Evolutionary conservation across 1,140 invertebrate genomes (phyloP).

Genomic region (Bombus waltoni): DNA sequence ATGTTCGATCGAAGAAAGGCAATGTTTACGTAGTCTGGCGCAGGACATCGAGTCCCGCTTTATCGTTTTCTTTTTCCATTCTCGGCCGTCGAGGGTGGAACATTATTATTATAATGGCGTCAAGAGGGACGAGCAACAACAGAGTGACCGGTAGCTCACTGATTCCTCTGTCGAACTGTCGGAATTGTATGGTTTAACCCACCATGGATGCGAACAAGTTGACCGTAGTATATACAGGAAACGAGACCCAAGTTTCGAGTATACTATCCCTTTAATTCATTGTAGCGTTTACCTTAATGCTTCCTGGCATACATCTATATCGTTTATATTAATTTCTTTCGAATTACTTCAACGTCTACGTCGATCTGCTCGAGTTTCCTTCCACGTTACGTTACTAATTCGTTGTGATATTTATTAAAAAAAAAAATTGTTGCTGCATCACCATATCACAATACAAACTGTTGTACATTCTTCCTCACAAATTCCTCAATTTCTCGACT

Average conservation of each 20-base stretch:
- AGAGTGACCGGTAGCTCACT: constrained; percentile 39
- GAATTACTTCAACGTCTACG: too few relatives aligned
- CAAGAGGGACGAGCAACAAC: constrained; percentile 42
- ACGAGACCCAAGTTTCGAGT: neutral
- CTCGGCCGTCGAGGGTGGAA: constrained; percentile 34
- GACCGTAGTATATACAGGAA: neutral
- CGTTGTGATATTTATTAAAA: too few relatives aligned
- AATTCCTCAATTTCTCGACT: too few relatives aligned
- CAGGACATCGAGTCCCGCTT: constrained; percentile 41
- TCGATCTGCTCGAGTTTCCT: neutral
- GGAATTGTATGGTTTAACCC: neutral
- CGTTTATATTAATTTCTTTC: too few relatives aligned
- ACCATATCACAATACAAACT: too few relatives aligned
- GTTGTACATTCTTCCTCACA: too few relatives aligned
- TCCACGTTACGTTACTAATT: too few relatives aligned
- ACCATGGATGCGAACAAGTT: neutral
- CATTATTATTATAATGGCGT: constrained; percentile 56
- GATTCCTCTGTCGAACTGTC: constrained; percentile 26
- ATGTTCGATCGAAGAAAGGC: constrained; percentile 19
- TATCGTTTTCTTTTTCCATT: constrained; percentile 42
- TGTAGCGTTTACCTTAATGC: too few relatives aligned
- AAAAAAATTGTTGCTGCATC: too few relatives aligned
- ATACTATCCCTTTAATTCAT: neutral
- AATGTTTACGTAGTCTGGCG: constrained; percentile 42
- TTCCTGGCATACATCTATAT: too few relatives aligned